A percentile compares a stretch with the other conserved stretches of the same genome.
phyloP scores from a whole-genome alignment of 35 echinoderm and acorn worm genomes.

The Patiria miniata region DNA sequence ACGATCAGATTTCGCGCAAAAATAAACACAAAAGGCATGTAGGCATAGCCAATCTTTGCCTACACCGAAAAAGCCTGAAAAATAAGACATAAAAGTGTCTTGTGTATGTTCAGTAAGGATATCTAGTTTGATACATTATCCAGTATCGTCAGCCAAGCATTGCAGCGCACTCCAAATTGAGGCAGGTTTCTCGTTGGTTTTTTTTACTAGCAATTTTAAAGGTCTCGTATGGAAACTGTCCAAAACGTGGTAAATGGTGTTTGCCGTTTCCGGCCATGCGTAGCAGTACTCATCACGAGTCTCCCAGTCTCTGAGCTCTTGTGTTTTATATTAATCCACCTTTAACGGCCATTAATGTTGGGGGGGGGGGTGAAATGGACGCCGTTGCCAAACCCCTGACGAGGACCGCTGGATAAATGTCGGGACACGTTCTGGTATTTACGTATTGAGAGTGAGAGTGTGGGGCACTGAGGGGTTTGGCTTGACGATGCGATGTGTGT shows the following conservation, averaged over 20 bases:
- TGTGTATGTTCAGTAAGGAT: not conserved
- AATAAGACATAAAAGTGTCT: not conserved
- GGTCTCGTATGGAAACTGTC: not conserved
- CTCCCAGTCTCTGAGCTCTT: not conserved
- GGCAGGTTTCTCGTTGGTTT: not conserved
- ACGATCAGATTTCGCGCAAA: not conserved
- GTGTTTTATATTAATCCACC: not conserved
- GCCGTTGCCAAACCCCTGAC: slow-evolving; percentile 13
- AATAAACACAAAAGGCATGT: slow-evolving; percentile 5
- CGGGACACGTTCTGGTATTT: slow-evolving; percentile 30
- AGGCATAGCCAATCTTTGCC: not conserved
- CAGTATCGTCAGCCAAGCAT: not conserved
- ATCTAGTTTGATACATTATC: not conserved
- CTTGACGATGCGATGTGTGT: not conserved
- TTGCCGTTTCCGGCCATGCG: slow-evolving; percentile 4
- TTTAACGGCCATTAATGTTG: slow-evolving; percentile 20
- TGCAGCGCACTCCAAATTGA: not conserved
- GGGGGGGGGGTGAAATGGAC: slow-evolving; percentile 1
- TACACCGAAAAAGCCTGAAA: not conserved
- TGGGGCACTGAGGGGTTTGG: too few species aligned
- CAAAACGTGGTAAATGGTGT: slow-evolving; percentile 11
- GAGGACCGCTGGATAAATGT: slow-evolving; percentile 24
- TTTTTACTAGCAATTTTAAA: slow-evolving; percentile 14
- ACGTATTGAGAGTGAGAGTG: not conserved
- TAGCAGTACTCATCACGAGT: not conserved